Evolutionary conservation across 2,113 vertebrate species (phyloP).

Genomic region (Boleophthalmus pectinirostris): DNA sequence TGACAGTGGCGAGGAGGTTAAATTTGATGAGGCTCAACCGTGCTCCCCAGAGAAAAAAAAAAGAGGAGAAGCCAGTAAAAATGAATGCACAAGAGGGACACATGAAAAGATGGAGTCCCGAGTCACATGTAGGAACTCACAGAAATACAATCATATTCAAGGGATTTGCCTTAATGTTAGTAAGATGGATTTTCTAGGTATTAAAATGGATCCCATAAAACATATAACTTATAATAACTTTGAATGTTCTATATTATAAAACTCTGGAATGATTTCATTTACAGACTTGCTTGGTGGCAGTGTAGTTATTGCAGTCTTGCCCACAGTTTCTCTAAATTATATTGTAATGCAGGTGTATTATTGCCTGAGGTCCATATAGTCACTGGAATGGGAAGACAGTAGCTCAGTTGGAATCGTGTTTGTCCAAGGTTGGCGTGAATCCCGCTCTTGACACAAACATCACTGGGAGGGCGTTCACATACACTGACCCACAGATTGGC

Average conservation of each 20-base stretch:
- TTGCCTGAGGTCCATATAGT: too few relatives aligned
- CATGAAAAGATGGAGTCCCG: background rate
- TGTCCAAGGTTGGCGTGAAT: too few relatives aligned
- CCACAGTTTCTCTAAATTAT: too few relatives aligned
- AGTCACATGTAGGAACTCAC: background rate
- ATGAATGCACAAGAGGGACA: slow-evolving; percentile 41
- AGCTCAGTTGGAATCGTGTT: too few relatives aligned
- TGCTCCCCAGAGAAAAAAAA: slow-evolving; percentile 41
- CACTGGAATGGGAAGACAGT: background rate
- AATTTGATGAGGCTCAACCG: slow-evolving; percentile 61
- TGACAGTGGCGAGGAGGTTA: slow-evolving; percentile 49
- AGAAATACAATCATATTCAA: background rate
- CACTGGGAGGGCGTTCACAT: too few relatives aligned
- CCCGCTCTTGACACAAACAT: too few relatives aligned
- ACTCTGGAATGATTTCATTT: too few relatives aligned
- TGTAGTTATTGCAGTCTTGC: too few relatives aligned
- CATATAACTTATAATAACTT: background rate
- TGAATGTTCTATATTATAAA: background rate
- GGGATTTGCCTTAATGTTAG: background rate
- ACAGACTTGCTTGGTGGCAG: too few relatives aligned
- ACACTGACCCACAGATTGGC: too few relatives aligned
- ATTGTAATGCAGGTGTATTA: too few relatives aligned
- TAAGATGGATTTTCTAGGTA: background rate
- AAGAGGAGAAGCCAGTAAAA: slow-evolving; percentile 58
- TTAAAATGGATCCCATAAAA: background rate